Percentiles rank a stretch among this genome's conserved stretches.
Conservation (phyloP, 2,113 vertebrate species). For the Pampusana beccarii region DNA sequence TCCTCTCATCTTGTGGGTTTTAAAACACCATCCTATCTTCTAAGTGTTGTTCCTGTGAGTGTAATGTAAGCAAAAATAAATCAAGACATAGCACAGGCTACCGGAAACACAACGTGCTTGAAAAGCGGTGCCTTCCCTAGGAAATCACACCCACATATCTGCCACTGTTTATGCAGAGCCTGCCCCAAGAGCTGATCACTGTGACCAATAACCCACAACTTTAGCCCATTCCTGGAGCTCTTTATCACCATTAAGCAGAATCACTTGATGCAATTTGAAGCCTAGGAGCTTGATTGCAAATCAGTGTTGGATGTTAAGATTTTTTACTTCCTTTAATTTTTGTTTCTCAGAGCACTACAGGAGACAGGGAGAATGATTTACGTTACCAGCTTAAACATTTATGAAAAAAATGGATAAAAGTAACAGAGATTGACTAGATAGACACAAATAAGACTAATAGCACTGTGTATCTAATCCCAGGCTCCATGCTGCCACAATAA, state of each 20-base stretch:
- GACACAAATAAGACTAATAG: constrained; percentile 9
- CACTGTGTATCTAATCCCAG: not conserved
- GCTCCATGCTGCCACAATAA: constrained; percentile 22
- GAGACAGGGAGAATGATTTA: not conserved
- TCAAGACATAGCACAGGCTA: not conserved
- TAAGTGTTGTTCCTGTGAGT: not conserved
- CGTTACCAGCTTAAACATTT: not conserved
- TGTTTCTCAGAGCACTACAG: not conserved
- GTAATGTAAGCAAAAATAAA: not conserved
- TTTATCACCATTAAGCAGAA: not conserved
- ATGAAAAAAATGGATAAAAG: constrained; percentile 7
- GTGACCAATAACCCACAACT: not conserved
- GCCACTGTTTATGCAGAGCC: not conserved
- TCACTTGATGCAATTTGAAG: not conserved
- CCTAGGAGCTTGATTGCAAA: constrained; percentile 31
- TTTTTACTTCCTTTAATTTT: not conserved
- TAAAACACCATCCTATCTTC: not conserved
- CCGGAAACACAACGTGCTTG: not conserved
- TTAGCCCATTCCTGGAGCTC: not conserved
- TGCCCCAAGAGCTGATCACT: not conserved
- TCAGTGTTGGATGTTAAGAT: not conserved
- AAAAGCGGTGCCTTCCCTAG: not conserved
- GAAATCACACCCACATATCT: not conserved
- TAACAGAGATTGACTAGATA: not conserved
- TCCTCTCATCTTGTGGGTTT: not conserved